These are phyloP conservation scores for Octopus bimaculoides DNA, from an alignment of 1,140 invertebrate species.

Conservation along the genomic window DNA sequence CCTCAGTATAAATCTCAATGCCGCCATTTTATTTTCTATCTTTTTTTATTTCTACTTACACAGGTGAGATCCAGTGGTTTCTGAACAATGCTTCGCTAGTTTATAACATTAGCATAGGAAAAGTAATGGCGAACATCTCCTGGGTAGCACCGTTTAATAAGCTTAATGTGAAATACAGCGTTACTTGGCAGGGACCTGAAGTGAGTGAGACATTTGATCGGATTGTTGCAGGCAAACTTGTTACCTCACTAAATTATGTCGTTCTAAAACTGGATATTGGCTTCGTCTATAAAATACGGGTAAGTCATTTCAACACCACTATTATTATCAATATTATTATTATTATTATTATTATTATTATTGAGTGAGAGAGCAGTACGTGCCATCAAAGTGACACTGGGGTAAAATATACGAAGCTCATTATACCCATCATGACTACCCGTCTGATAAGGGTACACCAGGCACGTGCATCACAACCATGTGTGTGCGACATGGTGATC, in stretches of 20 bases:
- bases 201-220: background rate
- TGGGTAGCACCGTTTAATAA: slow-evolving; percentile 1
- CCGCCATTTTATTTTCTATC: background rate
- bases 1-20: background rate
- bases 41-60: background rate
- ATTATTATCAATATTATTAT: no score
- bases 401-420: no score
- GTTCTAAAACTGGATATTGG: background rate
- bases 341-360: no score
- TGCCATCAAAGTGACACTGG: no score
- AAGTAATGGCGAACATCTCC: background rate
- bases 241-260: background rate
- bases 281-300: background rate
- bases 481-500: no score
- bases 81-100: background rate
- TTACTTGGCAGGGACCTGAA: background rate
- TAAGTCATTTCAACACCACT: background rate
- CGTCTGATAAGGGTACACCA: no score
- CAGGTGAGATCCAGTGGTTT: background rate
- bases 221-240: background rate
- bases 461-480: no score
- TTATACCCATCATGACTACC: no score
- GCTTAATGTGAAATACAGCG: background rate
- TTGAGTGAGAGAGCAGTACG: no score
- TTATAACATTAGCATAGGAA: background rate